These are phyloP conservation scores for Cylindroiulus punctatus DNA, from an alignment of 2,888 invertebrate species.

Conservation along the genomic window DNA sequence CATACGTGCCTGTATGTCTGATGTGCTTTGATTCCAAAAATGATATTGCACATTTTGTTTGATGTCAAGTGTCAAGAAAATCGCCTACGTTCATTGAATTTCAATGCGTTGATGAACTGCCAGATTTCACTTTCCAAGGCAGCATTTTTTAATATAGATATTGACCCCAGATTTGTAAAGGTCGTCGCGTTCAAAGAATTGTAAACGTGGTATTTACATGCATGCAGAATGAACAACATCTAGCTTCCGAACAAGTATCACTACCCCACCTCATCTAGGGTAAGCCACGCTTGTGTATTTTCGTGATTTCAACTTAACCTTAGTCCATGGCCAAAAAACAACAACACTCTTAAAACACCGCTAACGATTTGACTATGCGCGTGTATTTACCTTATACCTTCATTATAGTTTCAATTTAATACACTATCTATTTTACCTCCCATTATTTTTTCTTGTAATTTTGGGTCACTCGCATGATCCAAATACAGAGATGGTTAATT, in stretches of 20 bases:
- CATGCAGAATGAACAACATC: not conserved
- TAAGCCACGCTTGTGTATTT: not conserved
- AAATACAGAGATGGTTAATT: not conserved
- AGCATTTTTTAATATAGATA: conserved; percentile 28
- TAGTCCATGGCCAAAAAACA: not conserved
- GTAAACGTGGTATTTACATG: conserved; percentile 39
- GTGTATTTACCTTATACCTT: not conserved
- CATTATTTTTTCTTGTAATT: not conserved
- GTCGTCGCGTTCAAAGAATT: conserved; percentile 14
- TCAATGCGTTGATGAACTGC: conserved; percentile 32
- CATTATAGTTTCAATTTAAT: too few relatives aligned
- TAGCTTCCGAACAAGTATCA: not conserved
- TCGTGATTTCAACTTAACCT: not conserved
- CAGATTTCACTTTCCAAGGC: conserved; percentile 35
- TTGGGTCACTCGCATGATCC: not conserved
- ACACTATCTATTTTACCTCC: not conserved
- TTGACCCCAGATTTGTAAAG: not conserved
- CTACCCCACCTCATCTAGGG: not conserved
- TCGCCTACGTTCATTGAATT: conserved; percentile 39
- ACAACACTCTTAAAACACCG: not conserved
- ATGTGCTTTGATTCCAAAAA: conserved; percentile 30
- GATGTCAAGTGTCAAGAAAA: conserved; percentile 40
- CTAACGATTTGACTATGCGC: not conserved
- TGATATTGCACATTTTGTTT: conserved; percentile 45
- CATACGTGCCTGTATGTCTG: not conserved